Evolutionary conservation across 2,797 vertebrate species (phyloP).

Genomic region (Tinamus major): DNA sequence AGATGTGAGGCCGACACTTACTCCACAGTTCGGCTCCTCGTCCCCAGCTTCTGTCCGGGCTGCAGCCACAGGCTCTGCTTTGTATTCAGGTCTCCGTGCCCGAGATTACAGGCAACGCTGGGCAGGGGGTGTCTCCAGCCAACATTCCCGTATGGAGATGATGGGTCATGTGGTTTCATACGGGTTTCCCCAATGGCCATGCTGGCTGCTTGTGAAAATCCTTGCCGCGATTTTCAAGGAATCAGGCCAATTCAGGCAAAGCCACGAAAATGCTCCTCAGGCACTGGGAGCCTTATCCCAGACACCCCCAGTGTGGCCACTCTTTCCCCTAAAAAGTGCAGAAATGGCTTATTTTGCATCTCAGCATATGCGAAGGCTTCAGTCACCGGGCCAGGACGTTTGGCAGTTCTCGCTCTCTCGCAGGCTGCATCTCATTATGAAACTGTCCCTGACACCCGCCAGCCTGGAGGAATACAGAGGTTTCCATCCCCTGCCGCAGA

Average conservation of each 20-base stretch:
- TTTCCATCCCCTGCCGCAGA: fast-evolving
- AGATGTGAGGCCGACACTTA: neutral
- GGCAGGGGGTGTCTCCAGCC: neutral
- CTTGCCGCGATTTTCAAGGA: neutral
- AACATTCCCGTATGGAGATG: neutral
- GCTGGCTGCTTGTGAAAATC: neutral
- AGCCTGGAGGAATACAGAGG: fast-evolving
- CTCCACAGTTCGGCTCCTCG: fast-evolving
- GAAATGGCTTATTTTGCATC: neutral
- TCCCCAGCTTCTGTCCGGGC: neutral
- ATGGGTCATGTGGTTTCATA: neutral
- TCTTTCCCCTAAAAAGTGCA: neutral
- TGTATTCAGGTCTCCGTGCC: neutral
- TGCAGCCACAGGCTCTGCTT: neutral
- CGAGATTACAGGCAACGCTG: neutral
- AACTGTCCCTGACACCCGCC: fast-evolving
- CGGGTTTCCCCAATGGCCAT: neutral
- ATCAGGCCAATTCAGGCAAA: neutral
- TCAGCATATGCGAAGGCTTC: neutral
- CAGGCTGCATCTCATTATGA: fast-evolving
- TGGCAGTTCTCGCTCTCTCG: neutral
- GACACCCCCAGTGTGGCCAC: neutral
- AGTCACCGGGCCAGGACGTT: fast-evolving
- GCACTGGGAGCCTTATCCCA: neutral
- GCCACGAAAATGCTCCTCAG: neutral